Evolutionary conservation across 64 coral and sea anemone genomes (phyloP).

Genomic region (Pachyseris speciosa): DNA sequence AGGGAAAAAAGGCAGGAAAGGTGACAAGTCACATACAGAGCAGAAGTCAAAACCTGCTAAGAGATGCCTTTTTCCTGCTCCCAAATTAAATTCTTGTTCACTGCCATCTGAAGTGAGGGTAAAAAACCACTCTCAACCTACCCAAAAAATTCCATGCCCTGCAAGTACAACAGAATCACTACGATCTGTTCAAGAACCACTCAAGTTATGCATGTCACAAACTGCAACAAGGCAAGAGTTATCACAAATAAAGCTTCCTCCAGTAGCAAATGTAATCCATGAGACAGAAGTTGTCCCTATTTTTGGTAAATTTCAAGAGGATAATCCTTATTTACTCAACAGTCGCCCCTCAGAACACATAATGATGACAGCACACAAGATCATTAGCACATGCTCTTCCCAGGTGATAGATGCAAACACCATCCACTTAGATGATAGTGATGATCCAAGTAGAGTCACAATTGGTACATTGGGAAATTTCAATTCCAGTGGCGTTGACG

Average conservation of each 20-base stretch:
- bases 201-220: not conserved
- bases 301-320: not conserved
- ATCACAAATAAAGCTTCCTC: not conserved
- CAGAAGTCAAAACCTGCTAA: not conserved
- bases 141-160: no score
- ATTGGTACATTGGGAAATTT: slow-evolving; percentile 26
- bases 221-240: slow-evolving; percentile 22
- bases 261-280: not conserved
- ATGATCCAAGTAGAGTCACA: no score
- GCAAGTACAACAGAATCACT: not conserved
- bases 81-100: not conserved
- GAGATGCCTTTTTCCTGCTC: not conserved
- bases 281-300: not conserved
- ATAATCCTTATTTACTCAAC: not conserved
- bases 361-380: no score
- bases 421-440: no score
- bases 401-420: no score
- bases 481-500: not conserved
- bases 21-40: no score
- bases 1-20: no score
- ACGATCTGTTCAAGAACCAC: not conserved
- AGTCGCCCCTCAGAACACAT: no score
- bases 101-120: no score
- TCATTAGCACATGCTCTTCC: no score
- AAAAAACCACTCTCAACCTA: not conserved